A percentile compares a stretch with the other conserved stretches of the same genome.
Conservation (phyloP, 2,888 invertebrate genomes). For the Malacosoma neustria region DNA sequence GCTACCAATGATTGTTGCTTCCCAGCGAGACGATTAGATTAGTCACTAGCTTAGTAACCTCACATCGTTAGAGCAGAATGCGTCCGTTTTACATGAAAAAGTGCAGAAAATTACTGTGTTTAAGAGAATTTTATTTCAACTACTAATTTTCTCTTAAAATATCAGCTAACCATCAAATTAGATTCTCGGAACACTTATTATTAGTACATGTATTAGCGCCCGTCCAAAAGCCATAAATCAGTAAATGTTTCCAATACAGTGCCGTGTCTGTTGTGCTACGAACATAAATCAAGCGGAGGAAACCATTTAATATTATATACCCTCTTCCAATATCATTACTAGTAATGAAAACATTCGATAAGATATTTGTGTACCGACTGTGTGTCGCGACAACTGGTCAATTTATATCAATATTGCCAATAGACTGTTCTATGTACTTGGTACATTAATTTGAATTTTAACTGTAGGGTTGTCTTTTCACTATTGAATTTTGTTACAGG, state of each 20-base stretch:
- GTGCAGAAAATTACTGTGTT: too few species aligned
- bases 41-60: too few species aligned
- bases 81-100: too few species aligned
- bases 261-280: slow-evolving; percentile 11
- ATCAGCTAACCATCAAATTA: not conserved
- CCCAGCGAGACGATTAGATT: too few species aligned
- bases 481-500: too few species aligned
- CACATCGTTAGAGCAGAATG: too few species aligned
- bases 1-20: too few species aligned
- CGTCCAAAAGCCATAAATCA: slow-evolving; percentile 16
- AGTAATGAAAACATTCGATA: slow-evolving; percentile 53
- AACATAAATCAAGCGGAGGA: slow-evolving; percentile 15
- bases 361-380: slow-evolving; percentile 59
- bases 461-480: slow-evolving; percentile 44
- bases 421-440: slow-evolving; percentile 54
- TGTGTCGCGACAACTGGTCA: slow-evolving; percentile 59
- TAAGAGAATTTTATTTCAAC: too few species aligned
- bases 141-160: not conserved
- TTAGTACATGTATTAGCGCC: not conserved
- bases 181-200: not conserved
- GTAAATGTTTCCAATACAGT: slow-evolving; percentile 13
- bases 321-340: slow-evolving; percentile 41
- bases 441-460: slow-evolving; percentile 63
- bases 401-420: slow-evolving; percentile 74
- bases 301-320: slow-evolving; percentile 29